Conservation (phyloP, 2,888 invertebrate genomes). For the Leptinotarsa juncta region DNA sequence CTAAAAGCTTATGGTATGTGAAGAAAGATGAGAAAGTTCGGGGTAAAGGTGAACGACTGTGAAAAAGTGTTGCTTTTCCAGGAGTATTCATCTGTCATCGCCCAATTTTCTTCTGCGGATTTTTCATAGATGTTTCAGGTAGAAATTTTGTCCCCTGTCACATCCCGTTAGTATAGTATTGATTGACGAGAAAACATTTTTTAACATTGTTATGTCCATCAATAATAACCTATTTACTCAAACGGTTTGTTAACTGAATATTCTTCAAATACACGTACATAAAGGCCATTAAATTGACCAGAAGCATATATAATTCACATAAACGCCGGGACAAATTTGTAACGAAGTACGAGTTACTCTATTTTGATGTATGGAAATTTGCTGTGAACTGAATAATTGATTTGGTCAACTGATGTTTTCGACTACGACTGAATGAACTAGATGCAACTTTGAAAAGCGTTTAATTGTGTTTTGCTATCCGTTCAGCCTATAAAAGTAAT, state of each 20-base stretch:
- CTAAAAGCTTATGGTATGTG: too few species aligned
- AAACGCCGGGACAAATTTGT: slow-evolving; percentile 1
- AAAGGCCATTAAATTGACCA: neutral
- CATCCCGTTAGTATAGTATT: neutral
- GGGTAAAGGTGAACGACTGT: too few species aligned
- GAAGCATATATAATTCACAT: neutral
- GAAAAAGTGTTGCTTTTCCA: too few species aligned
- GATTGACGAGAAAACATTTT: neutral
- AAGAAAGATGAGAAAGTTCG: too few species aligned
- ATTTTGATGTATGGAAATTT: neutral
- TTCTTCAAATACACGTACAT: neutral
- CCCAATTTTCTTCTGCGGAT: too few species aligned
- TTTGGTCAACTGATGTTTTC: neutral
- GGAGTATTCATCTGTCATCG: too few species aligned
- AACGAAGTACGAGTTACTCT: slow-evolving; percentile 1
- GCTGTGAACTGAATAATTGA: neutral
- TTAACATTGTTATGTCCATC: neutral
- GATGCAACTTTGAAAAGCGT: neutral
- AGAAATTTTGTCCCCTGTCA: too few species aligned
- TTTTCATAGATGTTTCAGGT: too few species aligned
- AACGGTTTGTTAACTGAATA: neutral
- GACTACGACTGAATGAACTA: neutral
- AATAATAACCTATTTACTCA: neutral
- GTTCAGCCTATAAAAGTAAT: too few species aligned
- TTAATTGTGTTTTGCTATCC: neutral